Conservation (phyloP, 1,140 invertebrate genomes). For the Philotrypesis tridentata region DNA sequence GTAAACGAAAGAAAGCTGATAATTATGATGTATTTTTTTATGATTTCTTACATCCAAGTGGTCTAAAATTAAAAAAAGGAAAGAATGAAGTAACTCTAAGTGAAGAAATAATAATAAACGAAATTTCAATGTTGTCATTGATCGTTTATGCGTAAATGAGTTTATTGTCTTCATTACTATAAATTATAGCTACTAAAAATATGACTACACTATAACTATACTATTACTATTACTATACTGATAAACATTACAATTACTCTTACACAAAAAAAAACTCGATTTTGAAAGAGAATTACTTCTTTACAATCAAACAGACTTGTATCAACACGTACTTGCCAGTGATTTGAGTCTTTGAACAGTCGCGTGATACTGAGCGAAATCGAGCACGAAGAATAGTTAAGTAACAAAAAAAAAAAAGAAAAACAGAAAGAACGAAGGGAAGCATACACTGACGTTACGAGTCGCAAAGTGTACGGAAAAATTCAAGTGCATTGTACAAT, state of each 20-base stretch:
- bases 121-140: constrained; percentile 60
- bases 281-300: constrained; percentile 23
- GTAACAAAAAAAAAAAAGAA: background rate
- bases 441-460: constrained; percentile 4
- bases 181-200: constrained; percentile 46
- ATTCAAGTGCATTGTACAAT: constrained; percentile 62
- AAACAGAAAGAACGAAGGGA: constrained; percentile 3
- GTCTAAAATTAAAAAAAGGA: constrained; percentile 50
- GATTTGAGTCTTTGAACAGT: constrained; percentile 66
- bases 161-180: constrained; percentile 57
- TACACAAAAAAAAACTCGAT: constrained; percentile 21
- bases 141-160: constrained; percentile 62
- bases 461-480: constrained; percentile 41
- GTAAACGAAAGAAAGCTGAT: constrained; percentile 40
- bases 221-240: constrained; percentile 1
- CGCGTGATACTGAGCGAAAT: constrained; percentile 19
- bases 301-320: constrained; percentile 49
- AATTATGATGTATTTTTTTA: constrained; percentile 63
- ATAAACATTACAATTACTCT: constrained; percentile 28
- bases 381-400: constrained; percentile 8
- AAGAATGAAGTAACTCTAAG: constrained; percentile 44
- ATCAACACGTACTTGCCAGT: constrained; percentile 67
- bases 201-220: constrained; percentile 22
- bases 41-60: constrained; percentile 55
- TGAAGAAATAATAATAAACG: constrained; percentile 45